These are phyloP conservation scores for Ursus arctos DNA, from an alignment of 2,113 vertebrate species.

Conservation along the genomic window DNA sequence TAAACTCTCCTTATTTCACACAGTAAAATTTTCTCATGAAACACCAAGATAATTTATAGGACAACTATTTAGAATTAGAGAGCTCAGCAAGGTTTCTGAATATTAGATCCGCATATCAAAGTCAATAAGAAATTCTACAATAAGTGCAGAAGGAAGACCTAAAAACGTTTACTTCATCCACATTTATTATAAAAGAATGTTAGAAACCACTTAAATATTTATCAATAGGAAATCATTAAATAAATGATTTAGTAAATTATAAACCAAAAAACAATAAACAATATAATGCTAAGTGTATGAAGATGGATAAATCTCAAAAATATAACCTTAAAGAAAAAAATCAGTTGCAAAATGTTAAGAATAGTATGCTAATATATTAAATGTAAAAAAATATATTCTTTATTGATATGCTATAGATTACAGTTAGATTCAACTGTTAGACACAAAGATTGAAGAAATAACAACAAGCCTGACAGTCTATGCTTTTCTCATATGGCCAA, in stretches of 20 bases:
- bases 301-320: slow-evolving; percentile 11
- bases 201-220: neutral
- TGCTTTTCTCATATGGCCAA: neutral
- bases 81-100: neutral
- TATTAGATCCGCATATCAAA: neutral
- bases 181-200: neutral
- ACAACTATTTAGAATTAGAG: neutral
- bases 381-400: neutral
- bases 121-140: neutral
- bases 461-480: neutral
- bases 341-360: neutral
- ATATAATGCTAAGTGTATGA: neutral
- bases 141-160: neutral
- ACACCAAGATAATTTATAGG: neutral
- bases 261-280: neutral
- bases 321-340: neutral
- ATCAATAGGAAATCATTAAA: neutral
- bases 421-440: neutral
- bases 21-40: neutral
- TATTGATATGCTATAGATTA: neutral
- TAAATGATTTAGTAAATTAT: neutral
- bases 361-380: neutral
- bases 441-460: neutral
- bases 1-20: neutral
- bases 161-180: neutral